These are phyloP conservation scores for Serilophus lunatus DNA, from an alignment of 2,113 vertebrate species.

Conservation along the genomic window DNA sequence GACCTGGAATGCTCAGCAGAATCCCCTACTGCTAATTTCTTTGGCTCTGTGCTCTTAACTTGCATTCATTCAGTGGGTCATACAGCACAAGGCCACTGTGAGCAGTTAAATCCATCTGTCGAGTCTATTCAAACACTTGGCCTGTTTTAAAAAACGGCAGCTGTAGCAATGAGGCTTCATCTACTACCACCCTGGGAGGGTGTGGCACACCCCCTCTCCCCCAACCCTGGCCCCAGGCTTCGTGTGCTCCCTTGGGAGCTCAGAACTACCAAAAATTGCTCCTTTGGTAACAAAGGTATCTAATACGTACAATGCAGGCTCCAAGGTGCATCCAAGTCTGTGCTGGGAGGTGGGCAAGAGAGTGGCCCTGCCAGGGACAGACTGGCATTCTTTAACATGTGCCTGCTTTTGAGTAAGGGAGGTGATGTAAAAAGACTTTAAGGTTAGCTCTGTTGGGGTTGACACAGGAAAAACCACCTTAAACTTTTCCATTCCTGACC, in stretches of 20 bases:
- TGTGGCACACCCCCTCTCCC: not conserved
- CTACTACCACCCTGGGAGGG: not conserved
- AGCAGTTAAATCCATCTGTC: not conserved
- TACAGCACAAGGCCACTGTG: not conserved
- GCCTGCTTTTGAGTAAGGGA: not conserved
- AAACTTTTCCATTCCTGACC: not conserved
- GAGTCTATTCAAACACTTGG: not conserved
- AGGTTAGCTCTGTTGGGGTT: not conserved
- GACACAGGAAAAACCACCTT: not conserved
- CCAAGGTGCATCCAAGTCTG: not conserved
- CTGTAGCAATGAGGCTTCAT: not conserved
- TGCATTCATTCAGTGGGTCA: not conserved
- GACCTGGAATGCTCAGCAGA: not conserved
- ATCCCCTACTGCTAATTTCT: not conserved
- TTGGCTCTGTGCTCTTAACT: not conserved
- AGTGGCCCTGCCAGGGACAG: not conserved
- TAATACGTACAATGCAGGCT: accelerated
- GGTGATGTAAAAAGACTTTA: not conserved
- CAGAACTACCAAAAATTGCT: not conserved
- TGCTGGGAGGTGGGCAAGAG: not conserved
- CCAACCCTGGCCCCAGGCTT: not conserved
- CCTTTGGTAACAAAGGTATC: not conserved
- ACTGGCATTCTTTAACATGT: not conserved
- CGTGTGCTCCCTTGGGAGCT: not conserved
- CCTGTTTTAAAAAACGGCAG: not conserved